phyloP scores from a whole-genome alignment of 2,113 vertebrate genomes.

The Suricata suricatta region DNA sequence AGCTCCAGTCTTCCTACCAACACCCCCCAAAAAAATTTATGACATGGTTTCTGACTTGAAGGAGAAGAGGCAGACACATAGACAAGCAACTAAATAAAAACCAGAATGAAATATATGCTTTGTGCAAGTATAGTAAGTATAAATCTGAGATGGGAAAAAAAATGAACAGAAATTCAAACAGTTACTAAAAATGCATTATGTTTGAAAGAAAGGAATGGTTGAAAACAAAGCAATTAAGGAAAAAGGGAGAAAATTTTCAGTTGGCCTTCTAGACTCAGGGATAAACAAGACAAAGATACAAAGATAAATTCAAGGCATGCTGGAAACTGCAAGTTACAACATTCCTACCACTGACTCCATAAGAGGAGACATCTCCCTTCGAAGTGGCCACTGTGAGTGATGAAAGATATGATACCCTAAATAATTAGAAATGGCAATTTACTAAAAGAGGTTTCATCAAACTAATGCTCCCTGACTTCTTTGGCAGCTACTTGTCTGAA shows the following conservation, averaged over 20 bases:
- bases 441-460: constrained; percentile 67
- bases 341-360: background rate
- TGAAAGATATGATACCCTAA: background rate
- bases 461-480: background rate
- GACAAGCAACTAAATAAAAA: background rate
- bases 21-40: background rate
- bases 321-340: background rate
- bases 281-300: constrained; percentile 20
- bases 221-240: constrained; percentile 6
- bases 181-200: background rate
- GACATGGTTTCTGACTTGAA: background rate
- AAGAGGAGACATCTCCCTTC: background rate
- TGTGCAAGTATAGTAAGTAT: background rate
- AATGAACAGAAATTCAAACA: background rate
- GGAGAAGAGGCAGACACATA: background rate
- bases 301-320: constrained; percentile 34
- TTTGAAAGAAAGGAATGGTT: background rate
- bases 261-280: background rate
- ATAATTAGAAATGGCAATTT: constrained; percentile 42
- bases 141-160: constrained; percentile 17
- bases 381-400: background rate
- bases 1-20: background rate
- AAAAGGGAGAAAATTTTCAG: background rate
- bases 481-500: constrained; percentile 22
- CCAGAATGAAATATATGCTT: background rate